phyloP scores from a whole-genome alignment of 1,140 invertebrate species.

The Heliconius hermathena region DNA sequence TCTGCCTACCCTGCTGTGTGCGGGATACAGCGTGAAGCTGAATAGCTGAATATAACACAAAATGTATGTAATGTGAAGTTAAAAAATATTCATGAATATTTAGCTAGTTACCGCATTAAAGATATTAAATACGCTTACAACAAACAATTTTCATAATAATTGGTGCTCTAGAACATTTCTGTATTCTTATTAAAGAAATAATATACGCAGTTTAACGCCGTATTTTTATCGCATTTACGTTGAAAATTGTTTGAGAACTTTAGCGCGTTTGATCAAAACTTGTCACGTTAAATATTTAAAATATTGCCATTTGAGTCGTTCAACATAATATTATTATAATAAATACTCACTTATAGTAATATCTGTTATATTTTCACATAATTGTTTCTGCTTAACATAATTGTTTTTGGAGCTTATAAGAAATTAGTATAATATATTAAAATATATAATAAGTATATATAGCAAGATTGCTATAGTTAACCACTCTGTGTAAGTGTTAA shows the following conservation, averaged over 20 bases:
- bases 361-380: background rate
- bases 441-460: too few species aligned
- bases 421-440: too few species aligned
- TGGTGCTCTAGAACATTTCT: background rate
- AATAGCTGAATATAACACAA: too few species aligned
- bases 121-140: background rate
- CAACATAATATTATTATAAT: background rate
- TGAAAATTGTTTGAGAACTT: background rate
- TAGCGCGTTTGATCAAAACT: background rate
- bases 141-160: slow-evolving; percentile 1
- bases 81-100: background rate
- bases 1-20: too few species aligned
- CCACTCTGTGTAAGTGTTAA: background rate
- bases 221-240: background rate
- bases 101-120: background rate
- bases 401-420: background rate
- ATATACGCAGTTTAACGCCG: background rate
- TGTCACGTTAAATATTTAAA: background rate
- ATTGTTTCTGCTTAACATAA: background rate
- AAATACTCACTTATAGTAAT: background rate
- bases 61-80: background rate
- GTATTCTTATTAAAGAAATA: background rate
- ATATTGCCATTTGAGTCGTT: background rate
- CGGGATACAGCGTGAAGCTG: too few species aligned
- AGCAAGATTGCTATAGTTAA: too few species aligned